phyloP scores from a whole-genome alignment of 37 sponge, comb jelly and placozoan species.

The Ianthella basta region DNA sequence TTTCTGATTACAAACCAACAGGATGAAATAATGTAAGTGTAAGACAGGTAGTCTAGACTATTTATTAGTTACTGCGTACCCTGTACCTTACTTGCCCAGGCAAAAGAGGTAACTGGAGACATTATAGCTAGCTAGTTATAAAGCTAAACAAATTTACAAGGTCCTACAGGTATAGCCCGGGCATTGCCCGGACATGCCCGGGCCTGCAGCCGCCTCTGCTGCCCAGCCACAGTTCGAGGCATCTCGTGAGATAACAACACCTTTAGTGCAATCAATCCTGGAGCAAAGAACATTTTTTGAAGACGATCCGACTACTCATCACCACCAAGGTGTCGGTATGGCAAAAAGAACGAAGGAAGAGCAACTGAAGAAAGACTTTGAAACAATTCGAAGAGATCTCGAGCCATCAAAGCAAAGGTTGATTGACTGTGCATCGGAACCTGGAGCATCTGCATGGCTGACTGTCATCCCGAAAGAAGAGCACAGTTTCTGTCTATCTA shows the following conservation, averaged over 20 bases:
- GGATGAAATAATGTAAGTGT: too few relatives aligned
- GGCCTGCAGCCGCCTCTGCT: too few relatives aligned
- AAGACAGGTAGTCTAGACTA: too few relatives aligned
- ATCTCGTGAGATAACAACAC: constrained; percentile 12
- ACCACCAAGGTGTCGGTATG: background rate
- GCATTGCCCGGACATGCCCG: too few relatives aligned
- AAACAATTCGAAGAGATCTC: background rate
- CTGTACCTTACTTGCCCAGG: too few relatives aligned
- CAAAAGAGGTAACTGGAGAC: too few relatives aligned
- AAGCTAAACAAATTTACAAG: too few relatives aligned
- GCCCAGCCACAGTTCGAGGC: background rate
- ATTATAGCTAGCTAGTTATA: too few relatives aligned
- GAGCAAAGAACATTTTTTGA: background rate
- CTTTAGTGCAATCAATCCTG: background rate
- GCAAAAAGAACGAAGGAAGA: background rate
- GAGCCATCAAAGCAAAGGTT: background rate
- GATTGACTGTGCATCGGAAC: constrained; percentile 1
- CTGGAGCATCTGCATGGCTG: constrained; percentile 15
- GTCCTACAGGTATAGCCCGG: too few relatives aligned
- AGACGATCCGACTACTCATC: background rate
- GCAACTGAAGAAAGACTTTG: background rate
- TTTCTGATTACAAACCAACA: too few relatives aligned
- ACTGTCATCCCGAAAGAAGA: background rate
- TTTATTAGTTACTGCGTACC: too few relatives aligned
- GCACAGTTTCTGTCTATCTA: background rate